Evolutionary conservation across 2,888 invertebrate genomes (phyloP).

Genomic region (Eugnorisma glareosa): DNA sequence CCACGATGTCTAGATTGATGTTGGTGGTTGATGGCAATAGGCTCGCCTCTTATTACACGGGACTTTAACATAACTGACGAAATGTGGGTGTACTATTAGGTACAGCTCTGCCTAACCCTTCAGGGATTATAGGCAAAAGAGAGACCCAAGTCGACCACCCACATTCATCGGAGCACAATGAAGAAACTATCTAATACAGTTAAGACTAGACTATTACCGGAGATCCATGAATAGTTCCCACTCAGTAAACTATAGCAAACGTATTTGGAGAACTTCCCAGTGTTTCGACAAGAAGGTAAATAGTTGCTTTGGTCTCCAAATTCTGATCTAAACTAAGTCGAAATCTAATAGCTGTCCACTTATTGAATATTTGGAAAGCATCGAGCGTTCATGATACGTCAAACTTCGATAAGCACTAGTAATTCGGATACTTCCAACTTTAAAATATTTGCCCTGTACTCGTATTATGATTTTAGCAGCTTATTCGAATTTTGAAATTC

Average conservation of each 20-base stretch:
- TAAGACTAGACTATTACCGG: not conserved
- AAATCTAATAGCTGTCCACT: conserved; percentile 23
- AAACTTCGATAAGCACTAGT: conserved; percentile 47
- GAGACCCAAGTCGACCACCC: not conserved
- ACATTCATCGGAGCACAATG: not conserved
- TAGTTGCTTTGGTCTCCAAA: conserved; percentile 40
- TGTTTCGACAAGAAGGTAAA: conserved; percentile 21
- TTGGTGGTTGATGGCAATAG: too few species aligned
- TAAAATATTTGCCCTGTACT: conserved; percentile 28
- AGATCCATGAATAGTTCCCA: conserved; percentile 2
- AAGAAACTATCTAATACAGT: not conserved
- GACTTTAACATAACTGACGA: too few species aligned
- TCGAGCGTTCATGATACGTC: conserved; percentile 1
- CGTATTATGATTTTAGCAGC: conserved; percentile 18
- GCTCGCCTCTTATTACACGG: too few species aligned
- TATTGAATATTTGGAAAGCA: conserved; percentile 55
- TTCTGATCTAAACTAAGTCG: conserved; percentile 9
- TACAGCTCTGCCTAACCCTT: too few species aligned
- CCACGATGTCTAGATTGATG: too few species aligned
- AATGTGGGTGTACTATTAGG: too few species aligned
- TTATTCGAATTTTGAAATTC: not conserved
- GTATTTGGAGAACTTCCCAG: not conserved
- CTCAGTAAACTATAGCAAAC: not conserved
- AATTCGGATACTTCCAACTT: conserved; percentile 50
- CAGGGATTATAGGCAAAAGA: not conserved